Conservation (phyloP, 64 coral and sea anemone genomes). For the Dendrophyllia cribrosa region DNA sequence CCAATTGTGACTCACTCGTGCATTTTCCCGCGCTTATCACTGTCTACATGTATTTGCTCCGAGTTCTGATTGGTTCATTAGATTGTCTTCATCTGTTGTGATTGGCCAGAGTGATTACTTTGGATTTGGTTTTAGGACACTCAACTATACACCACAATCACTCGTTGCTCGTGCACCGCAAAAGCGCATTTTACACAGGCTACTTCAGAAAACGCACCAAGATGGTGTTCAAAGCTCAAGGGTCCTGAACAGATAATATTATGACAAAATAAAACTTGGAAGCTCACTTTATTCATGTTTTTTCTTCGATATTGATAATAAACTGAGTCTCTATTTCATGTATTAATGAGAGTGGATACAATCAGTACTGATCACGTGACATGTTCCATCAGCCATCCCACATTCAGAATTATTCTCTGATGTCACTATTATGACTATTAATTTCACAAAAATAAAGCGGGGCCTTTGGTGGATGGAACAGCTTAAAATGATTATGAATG, state of each 20-base stretch:
- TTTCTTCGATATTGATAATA: not conserved
- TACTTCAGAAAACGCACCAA: not conserved
- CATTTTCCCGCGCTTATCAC: too few relatives aligned
- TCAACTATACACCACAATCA: too few relatives aligned
- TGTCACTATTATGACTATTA: not conserved
- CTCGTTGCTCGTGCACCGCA: too few relatives aligned
- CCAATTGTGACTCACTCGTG: too few relatives aligned
- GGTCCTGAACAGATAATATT: not conserved
- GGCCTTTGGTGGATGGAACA: not conserved
- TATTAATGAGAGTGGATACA: not conserved
- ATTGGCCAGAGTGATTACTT: too few relatives aligned
- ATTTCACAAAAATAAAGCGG: conserved; percentile 31
- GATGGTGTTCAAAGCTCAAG: not conserved
- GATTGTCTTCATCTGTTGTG: too few relatives aligned
- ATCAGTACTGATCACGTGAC: not conserved
- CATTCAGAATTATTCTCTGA: conserved; percentile 11
- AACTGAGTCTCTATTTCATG: too few relatives aligned
- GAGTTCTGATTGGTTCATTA: too few relatives aligned
- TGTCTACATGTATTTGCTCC: too few relatives aligned
- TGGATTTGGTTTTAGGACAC: too few relatives aligned
- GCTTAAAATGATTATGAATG: not conserved
- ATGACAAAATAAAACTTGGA: too few relatives aligned
- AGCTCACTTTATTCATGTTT: not conserved
- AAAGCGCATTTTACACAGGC: too few relatives aligned
- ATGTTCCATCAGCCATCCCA: not conserved